These are phyloP conservation scores for Saxidomus purpurata DNA, from an alignment of 1,140 invertebrate genomes.

Conservation along the genomic window DNA sequence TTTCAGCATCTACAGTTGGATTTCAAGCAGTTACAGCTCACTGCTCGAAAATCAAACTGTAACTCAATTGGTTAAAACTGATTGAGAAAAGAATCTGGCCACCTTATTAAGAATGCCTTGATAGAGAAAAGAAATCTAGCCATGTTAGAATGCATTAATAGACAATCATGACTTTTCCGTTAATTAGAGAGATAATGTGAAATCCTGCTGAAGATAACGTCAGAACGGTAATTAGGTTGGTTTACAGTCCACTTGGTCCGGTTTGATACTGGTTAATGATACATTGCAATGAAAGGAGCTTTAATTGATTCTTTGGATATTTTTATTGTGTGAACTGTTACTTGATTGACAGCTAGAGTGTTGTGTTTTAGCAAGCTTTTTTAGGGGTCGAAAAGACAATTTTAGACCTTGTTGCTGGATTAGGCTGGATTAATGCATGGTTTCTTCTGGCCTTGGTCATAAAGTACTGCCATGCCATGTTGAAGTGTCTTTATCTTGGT, in stretches of 20 bases:
- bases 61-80: too few species aligned
- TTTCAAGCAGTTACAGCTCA: too few species aligned
- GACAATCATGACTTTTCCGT: not conserved
- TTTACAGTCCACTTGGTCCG: not conserved
- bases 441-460: too few species aligned
- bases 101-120: too few species aligned
- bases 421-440: not conserved
- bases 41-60: too few species aligned
- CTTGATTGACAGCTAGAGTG: not conserved
- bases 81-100: too few species aligned
- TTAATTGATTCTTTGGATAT: not conserved
- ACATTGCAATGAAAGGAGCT: not conserved
- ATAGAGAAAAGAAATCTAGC: not conserved
- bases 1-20: too few species aligned
- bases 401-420: not conserved
- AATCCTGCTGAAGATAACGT: not conserved
- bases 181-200: slow-evolving; percentile 13
- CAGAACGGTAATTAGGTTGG: not conserved
- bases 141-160: not conserved
- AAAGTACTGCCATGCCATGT: too few species aligned
- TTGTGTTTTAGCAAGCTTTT: not conserved
- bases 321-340: not conserved
- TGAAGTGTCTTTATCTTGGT: too few species aligned
- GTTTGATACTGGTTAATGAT: not conserved
- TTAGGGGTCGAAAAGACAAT: not conserved